Conservation (phyloP, 2,113 vertebrate species). For the Pachypanchax playfairii region DNA sequence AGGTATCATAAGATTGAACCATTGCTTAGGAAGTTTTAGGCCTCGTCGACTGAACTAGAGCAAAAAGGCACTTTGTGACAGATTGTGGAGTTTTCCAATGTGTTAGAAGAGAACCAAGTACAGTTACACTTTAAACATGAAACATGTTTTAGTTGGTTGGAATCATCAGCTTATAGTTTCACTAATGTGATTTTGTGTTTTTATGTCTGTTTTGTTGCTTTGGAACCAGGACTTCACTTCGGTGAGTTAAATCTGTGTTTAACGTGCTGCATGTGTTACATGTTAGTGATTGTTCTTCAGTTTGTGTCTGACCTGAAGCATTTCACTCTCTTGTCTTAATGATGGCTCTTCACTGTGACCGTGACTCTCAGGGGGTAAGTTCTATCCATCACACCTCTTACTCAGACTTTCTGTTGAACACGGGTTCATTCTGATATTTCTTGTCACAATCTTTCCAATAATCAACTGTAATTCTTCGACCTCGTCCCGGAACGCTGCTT, state of each 20-base stretch:
- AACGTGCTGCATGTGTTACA: not conserved
- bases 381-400: not conserved
- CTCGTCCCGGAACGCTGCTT: conserved; percentile 18
- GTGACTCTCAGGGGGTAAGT: conserved; percentile 75
- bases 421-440: not conserved
- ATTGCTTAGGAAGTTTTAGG: too few relatives aligned
- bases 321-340: conserved; percentile 17
- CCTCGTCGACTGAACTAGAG: too few relatives aligned
- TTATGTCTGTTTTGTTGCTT: not conserved
- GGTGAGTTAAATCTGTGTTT: conserved; percentile 76
- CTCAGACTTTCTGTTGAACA: not conserved
- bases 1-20: too few relatives aligned
- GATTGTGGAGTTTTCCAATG: not conserved
- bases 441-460: not conserved
- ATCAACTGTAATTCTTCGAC: not conserved
- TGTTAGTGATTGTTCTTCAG: not conserved
- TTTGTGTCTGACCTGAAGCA: conserved; percentile 4
- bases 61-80: not conserved
- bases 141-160: not conserved
- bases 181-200: conserved; percentile 10
- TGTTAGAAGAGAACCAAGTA: not conserved
- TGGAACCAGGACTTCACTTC: conserved; percentile 81
- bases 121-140: not conserved
- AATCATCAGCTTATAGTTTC: not conserved
- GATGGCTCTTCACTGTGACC: conserved; percentile 24